These are phyloP conservation scores for Cosmia trapezina DNA, from an alignment of 2,888 invertebrate species.

Conservation along the genomic window DNA sequence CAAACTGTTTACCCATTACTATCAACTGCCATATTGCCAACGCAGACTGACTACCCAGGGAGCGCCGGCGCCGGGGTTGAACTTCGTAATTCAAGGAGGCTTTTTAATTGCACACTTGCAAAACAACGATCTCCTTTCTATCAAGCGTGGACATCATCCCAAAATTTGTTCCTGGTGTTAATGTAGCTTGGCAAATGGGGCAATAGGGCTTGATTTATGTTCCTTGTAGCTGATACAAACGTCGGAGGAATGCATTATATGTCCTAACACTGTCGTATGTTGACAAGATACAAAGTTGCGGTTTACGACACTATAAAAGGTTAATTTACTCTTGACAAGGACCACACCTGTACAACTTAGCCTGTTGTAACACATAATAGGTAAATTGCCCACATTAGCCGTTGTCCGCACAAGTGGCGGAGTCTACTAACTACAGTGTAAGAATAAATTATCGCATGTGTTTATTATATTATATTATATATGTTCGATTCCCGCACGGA, in stretches of 20 bases:
- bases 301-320: conserved; percentile 45
- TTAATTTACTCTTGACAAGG: conserved; percentile 15
- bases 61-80: not conserved
- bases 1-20: not conserved
- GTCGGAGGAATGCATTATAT: not conserved
- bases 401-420: conserved; percentile 2
- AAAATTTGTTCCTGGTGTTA: no score
- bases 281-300: conserved; percentile 7
- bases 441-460: conserved; percentile 60
- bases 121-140: not conserved
- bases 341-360: conserved; percentile 17
- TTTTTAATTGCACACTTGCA: not conserved
- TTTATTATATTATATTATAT: conserved; percentile 59
- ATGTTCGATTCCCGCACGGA: no score
- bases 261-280: conserved; percentile 2
- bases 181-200: no score
- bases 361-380: conserved; percentile 12
- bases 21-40: not conserved
- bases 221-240: no score
- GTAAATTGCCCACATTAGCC: conserved; percentile 18
- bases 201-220: no score
- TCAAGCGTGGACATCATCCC: no score
- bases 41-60: no score
- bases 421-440: conserved; percentile 27
- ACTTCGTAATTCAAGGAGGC: no score